phyloP scores from a whole-genome alignment of 2,113 vertebrate species.

The Fulica atra region DNA sequence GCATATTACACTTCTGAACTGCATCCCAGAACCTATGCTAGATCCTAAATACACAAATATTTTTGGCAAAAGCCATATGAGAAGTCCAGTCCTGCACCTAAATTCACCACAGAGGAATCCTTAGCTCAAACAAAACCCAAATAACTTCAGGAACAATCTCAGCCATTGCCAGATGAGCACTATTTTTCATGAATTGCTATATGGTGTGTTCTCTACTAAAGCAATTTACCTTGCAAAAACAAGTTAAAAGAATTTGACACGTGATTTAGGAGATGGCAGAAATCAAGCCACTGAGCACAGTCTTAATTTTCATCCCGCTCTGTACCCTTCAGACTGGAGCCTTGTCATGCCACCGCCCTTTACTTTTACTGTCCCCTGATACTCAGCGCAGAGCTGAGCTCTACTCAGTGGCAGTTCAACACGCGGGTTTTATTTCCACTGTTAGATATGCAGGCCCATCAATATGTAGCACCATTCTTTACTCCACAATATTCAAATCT shows the following conservation, averaged over 20 bases:
- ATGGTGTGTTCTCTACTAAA: rapidly evolving
- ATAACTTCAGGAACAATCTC: not conserved
- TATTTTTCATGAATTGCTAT: not conserved
- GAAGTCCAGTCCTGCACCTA: not conserved
- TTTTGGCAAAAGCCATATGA: not conserved
- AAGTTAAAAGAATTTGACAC: not conserved
- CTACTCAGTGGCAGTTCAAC: not conserved
- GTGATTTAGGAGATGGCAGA: not conserved
- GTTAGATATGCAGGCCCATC: not conserved
- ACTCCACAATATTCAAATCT: not conserved
- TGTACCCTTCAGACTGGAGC: not conserved
- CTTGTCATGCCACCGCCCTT: not conserved
- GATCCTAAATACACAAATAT: not conserved
- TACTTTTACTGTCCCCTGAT: not conserved
- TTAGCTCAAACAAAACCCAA: not conserved
- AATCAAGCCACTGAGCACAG: not conserved
- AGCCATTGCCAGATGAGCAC: not conserved
- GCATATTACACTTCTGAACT: rapidly evolving
- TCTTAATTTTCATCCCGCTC: not conserved
- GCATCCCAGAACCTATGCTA: not conserved
- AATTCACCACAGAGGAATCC: not conserved
- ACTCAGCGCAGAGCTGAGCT: not conserved
- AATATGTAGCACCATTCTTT: not conserved
- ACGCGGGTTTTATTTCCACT: not conserved
- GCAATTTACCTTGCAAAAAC: not conserved